Evolutionary conservation across 2,888 invertebrate genomes (phyloP).

Genomic region (Volucella inanis): DNA sequence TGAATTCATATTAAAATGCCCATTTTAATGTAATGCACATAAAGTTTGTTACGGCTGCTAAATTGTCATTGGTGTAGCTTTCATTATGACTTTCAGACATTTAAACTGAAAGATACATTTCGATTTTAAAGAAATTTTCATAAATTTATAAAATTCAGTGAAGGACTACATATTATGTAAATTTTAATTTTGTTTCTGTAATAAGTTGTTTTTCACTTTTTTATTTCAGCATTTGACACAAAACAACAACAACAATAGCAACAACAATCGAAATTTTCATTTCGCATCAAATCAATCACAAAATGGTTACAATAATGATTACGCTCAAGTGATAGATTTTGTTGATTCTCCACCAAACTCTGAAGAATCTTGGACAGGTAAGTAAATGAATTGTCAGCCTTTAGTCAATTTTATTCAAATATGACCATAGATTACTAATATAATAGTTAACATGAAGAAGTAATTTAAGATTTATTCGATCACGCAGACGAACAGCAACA

Average conservation of each 20-base stretch:
- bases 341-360: conserved; percentile 83
- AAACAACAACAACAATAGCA: conserved; percentile 79
- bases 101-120: too few species aligned
- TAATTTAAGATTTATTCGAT: conserved; percentile 9
- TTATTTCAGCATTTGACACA: conserved; percentile 77
- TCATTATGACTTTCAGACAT: too few species aligned
- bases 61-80: too few species aligned
- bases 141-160: too few species aligned
- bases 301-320: conserved; percentile 78
- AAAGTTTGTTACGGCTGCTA: too few species aligned
- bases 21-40: too few species aligned
- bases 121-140: too few species aligned
- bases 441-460: neutral
- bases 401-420: neutral
- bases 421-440: neutral
- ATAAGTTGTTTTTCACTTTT: neutral
- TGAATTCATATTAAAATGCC: too few species aligned
- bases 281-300: conserved; percentile 76
- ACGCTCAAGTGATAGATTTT: conserved; percentile 83
- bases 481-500: conserved; percentile 61
- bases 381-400: conserved; percentile 63
- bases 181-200: neutral
- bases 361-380: conserved; percentile 83
- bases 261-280: conserved; percentile 78
- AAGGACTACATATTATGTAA: neutral